phyloP scores from a whole-genome alignment of 2,888 invertebrate species.

The Diplolepis rosae region DNA sequence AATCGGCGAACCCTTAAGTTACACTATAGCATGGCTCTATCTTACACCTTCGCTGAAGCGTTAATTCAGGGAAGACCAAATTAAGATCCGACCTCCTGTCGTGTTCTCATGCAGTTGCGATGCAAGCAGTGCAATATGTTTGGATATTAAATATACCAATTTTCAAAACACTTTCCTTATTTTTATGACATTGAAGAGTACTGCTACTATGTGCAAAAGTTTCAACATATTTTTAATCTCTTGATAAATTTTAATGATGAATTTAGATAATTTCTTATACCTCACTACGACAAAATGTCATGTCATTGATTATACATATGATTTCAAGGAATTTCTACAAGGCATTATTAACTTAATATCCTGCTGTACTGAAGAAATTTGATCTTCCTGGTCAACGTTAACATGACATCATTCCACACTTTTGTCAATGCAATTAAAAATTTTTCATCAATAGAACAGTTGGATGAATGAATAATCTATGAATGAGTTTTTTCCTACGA shows the following conservation, averaged over 20 bases:
- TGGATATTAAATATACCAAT: neutral
- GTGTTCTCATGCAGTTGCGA: neutral
- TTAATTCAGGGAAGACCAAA: neutral
- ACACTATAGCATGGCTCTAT: neutral
- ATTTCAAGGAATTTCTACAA: no score
- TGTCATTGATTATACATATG: no score
- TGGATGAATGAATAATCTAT: slow-evolving; percentile 28
- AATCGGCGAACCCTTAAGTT: neutral
- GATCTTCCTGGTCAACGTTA: neutral
- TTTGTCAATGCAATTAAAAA: neutral
- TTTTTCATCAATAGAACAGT: neutral
- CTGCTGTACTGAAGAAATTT: no score
- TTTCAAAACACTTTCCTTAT: neutral
- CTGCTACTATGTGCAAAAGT: no score
- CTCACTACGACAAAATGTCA: no score
- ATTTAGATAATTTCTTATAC: no score
- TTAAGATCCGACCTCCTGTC: neutral
- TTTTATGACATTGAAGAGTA: neutral
- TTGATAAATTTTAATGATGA: no score
- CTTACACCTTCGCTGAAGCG: neutral
- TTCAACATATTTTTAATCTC: no score
- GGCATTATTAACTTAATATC: no score
- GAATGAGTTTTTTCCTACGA: slow-evolving; percentile 24
- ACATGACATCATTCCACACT: neutral
- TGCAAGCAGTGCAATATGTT: neutral